Base-by-base conservation (phyloP, 2,113 vertebrate genomes). In the Ceyx margarethae region DNA sequence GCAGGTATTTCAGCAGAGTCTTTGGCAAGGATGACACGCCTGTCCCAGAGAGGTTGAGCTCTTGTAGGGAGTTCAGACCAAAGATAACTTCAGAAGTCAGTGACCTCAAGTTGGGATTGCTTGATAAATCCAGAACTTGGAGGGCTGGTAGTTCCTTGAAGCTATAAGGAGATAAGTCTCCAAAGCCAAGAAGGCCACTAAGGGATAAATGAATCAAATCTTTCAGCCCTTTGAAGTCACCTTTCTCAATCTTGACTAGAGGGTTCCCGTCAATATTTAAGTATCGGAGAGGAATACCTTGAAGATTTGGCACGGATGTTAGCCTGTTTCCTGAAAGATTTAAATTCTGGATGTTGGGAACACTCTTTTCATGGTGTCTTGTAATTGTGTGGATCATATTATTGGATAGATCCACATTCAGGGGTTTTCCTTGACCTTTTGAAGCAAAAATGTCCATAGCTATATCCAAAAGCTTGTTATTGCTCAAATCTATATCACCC, bases 101-200 rank as follows among this genome's bases (percentile, higher is more conserved):
- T 20, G 94, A 97, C 64, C 96, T 97, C 29, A 99, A 95, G 23
- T 96, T 94, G 7, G 95, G 97, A 91, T 99, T 99, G 94, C 96
- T 98, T 6, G 99, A 99, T 25, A 99, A 97, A 96, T 99, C 99
- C 58, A 99, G 95, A 40, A 98, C 98, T 87, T 99, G 99, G 29
- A 99, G 97, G 90, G 97, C 97, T 18, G 95, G 89, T 6, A 99
- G 97, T n/a, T 97, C 98, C 20, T 81, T 97, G 93, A 99, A 99
- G 89, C 98, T 96, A 2, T 96, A 43, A 2, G 98, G 97, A 14
- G 94, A 96, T 37, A 99, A 97, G 17, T 95, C 92, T 33, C 80
- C 95, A 12, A 98, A 97, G 35, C 97, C 93, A 3, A 16, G 87
- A 45, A 99, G 97, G 77, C 97, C 89, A 33, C 98, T 98, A 85